Evolutionary conservation across 2,113 vertebrate genomes (phyloP).

Genomic region (Myrmecobius fasciatus): DNA sequence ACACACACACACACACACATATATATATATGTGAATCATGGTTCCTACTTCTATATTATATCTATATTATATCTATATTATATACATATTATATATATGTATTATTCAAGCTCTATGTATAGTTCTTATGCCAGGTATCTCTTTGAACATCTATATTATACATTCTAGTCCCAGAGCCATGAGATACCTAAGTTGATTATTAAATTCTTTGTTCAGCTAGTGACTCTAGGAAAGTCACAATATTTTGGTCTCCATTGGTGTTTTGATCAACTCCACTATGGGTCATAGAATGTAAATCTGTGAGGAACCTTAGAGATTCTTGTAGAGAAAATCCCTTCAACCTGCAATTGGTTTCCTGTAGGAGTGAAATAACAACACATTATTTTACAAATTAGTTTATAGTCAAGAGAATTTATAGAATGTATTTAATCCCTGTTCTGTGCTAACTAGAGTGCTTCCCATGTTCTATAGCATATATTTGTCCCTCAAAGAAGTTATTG

Average conservation of each 20-base stretch:
- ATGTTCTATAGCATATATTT: background rate
- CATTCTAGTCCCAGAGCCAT: background rate
- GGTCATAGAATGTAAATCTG: background rate
- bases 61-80: background rate
- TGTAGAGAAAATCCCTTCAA: background rate
- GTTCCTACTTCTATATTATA: background rate
- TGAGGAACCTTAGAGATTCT: background rate
- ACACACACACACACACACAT: too few species aligned
- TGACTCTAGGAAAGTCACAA: slow-evolving; percentile 2
- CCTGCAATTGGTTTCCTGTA: background rate
- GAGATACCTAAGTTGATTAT: background rate
- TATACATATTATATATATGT: background rate
- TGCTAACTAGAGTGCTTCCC: background rate
- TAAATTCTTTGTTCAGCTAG: background rate
- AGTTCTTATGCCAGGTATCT: background rate
- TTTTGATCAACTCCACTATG: background rate
- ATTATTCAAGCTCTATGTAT: background rate
- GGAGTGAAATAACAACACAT: background rate
- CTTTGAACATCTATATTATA: background rate
- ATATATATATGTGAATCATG: background rate
- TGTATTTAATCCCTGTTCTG: background rate
- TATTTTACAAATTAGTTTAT: background rate
- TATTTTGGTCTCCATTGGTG: background rate
- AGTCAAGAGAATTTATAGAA: background rate
- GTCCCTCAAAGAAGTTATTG: background rate